Conservation (phyloP, 2,797 vertebrate genomes). For the Balearica regulorum region DNA sequence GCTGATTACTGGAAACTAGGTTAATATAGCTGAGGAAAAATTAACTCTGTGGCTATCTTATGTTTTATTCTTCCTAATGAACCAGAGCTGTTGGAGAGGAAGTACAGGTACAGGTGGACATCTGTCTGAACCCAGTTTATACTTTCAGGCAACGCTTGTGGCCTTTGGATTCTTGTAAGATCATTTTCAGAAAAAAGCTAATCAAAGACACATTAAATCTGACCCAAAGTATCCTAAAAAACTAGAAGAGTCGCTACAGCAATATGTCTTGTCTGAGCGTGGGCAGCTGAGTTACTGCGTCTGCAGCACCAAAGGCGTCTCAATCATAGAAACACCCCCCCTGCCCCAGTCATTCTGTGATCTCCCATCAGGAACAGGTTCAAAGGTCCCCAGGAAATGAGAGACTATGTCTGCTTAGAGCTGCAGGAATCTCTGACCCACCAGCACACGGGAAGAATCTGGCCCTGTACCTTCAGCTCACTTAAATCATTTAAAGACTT, state of each 20-base stretch:
- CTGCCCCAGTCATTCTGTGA: neutral
- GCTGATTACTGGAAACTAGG: neutral
- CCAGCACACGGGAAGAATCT: neutral
- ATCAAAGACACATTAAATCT: neutral
- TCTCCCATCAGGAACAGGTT: neutral
- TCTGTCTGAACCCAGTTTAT: neutral
- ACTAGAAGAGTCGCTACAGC: neutral
- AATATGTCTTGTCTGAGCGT: neutral
- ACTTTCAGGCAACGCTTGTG: neutral
- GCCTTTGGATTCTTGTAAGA: neutral
- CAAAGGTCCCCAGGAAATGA: neutral
- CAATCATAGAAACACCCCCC: neutral
- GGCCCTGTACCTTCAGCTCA: neutral
- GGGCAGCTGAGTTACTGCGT: neutral
- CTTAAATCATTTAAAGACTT: constrained; percentile 62
- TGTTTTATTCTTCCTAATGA: neutral
- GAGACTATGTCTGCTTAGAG: neutral
- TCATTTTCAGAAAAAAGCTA: neutral
- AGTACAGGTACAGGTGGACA: neutral
- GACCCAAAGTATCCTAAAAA: neutral
- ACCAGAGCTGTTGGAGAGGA: neutral
- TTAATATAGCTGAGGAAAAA: neutral
- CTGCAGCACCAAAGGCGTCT: neutral
- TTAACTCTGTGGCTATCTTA: neutral
- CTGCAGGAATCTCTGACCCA: neutral